Evolutionary conservation across 1,140 invertebrate genomes (phyloP).

Genomic region (Pseudobourletiella spinata): DNA sequence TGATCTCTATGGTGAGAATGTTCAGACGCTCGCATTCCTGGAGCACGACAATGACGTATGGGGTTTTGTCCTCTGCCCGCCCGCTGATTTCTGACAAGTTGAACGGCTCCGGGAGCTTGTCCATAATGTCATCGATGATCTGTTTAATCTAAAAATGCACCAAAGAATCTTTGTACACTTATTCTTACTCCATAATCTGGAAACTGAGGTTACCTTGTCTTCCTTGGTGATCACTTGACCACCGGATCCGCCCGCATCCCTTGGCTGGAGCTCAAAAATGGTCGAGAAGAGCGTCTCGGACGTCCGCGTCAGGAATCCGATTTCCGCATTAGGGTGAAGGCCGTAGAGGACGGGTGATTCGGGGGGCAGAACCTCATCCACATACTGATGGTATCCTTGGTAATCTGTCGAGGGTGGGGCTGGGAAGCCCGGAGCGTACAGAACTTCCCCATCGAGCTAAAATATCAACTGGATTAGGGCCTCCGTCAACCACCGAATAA

Average conservation of each 20-base stretch:
- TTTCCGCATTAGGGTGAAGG: conserved; percentile 92
- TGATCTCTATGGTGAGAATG: conserved; percentile 77
- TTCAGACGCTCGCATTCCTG: conserved; percentile 98
- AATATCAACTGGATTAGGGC: no score
- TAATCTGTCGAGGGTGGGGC: conserved; percentile 88
- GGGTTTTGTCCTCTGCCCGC: conserved; percentile 89
- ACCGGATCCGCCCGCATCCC: conserved; percentile 71
- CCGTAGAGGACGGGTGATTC: conserved; percentile 91
- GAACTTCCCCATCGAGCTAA: background rate
- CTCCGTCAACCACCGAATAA: no score
- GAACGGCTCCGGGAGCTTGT: conserved; percentile 90
- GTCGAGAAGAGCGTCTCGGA: conserved; percentile 86
- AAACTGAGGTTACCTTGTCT: no score
- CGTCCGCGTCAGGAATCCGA: conserved; percentile 84
- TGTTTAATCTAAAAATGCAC: no score
- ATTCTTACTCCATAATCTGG: no score
- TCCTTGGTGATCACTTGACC: conserved; percentile 78
- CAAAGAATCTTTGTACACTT: no score
- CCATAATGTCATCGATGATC: conserved; percentile 86
- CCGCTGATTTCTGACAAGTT: conserved; percentile 90
- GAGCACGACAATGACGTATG: conserved; percentile 91
- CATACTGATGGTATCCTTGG: conserved; percentile 81
- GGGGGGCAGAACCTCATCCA: conserved; percentile 81
- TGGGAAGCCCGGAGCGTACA: conserved; percentile 69
- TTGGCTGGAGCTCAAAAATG: conserved; percentile 92